Percentiles rank a stretch among this genome's conserved stretches.
Evolutionary conservation across 2,113 vertebrate genomes (phyloP).

Genomic region (Scytalopus superciliaris): DNA sequence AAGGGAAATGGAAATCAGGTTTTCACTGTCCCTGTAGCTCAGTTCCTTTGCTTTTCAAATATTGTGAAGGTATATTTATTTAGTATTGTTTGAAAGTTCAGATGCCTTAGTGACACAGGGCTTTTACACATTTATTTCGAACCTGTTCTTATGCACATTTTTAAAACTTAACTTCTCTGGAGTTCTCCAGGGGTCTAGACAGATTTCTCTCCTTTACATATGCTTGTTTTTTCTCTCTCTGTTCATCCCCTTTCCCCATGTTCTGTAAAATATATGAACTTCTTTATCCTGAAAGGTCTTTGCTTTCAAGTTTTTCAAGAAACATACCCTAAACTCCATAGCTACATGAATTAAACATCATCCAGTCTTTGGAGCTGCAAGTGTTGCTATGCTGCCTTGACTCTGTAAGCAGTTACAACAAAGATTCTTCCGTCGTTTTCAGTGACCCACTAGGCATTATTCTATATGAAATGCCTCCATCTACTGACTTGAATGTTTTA

Average conservation of each 20-base stretch:
- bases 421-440: background rate
- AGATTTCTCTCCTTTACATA: constrained; percentile 54
- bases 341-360: background rate
- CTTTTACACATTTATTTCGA: constrained; percentile 17
- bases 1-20: background rate
- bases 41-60: background rate
- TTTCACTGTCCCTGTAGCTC: background rate
- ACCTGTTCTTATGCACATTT: background rate
- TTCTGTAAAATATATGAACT: constrained; percentile 50
- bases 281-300: constrained; percentile 12
- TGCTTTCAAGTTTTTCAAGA: constrained; percentile 17
- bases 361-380: background rate
- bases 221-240: constrained; percentile 25
- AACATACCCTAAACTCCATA: background rate
- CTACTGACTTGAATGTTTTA: background rate
- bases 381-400: background rate
- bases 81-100: background rate
- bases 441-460: background rate
- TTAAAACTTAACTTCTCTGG: constrained; percentile 29
- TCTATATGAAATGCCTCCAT: background rate
- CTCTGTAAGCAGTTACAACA: background rate
- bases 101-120: background rate
- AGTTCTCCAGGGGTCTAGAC: constrained; percentile 11
- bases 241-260: background rate
- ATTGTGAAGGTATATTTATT: background rate